A percentile compares a stretch with the other conserved stretches of the same genome.
Evolutionary conservation across 2,797 vertebrate species (phyloP).

Genomic region (Pachyuromys duprasi): DNA sequence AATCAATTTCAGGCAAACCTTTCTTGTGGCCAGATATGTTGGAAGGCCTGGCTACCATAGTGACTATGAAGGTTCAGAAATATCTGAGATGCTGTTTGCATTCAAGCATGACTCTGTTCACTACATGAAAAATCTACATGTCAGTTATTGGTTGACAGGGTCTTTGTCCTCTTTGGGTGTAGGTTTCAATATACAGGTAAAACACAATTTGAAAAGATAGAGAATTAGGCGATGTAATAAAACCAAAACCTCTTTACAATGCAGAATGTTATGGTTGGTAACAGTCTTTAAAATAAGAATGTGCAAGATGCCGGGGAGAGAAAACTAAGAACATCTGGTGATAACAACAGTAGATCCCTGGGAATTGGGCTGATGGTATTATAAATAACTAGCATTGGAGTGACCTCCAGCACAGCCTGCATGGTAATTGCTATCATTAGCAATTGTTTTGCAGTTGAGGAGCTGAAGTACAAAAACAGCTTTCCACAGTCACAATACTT

Average conservation of each 20-base stretch:
- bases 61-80: neutral
- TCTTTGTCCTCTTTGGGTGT: neutral
- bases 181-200: neutral
- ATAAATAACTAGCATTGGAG: neutral
- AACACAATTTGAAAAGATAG: neutral
- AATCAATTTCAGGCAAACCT: neutral
- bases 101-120: neutral
- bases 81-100: neutral
- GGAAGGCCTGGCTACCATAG: neutral
- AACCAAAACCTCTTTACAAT: neutral
- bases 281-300: neutral
- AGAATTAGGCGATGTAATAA: neutral
- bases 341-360: constrained; percentile 11
- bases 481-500: neutral
- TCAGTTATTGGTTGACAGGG: neutral
- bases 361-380: neutral
- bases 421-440: neutral
- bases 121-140: neutral
- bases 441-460: neutral
- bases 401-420: neutral
- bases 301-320: neutral
- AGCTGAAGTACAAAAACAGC: neutral
- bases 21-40: neutral
- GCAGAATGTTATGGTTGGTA: neutral
- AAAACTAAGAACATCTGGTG: neutral